Evolutionary conservation across 2,113 vertebrate species (phyloP), one percentile per base, ranked within the genome.

Genomic region (Heloderma charlesbogerti): DNA sequence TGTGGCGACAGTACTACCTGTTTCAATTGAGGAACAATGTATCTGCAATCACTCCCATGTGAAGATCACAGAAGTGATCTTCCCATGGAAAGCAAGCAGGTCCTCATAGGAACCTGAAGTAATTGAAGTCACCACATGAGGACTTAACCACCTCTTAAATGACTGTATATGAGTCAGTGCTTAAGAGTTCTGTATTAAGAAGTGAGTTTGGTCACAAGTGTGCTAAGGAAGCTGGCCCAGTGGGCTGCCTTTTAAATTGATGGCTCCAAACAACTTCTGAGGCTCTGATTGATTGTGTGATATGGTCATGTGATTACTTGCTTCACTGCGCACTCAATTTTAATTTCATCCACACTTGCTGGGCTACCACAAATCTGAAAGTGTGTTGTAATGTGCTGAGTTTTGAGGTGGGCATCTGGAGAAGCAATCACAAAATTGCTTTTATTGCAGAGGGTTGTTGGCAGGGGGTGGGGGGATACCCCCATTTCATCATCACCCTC

Each of bases 301-400:
- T 63, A 27, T 9, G 40, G 20, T 82, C 29, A 54, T 85, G 29
- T n/a, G 34, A 77, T 51, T 67, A 66, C 54, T 57, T 87, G 34
- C 67, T 51, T 60, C 25, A 78, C 37, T 77, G 57, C 54, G 12
- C 37, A 78, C 40, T 57, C 86, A 66, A 78, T 45, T 45, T 45
- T 63, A 88, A 88, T 66, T 88, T 80, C 34, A 88, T 79, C 31
- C 60, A n/a, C 18, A n/a, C 79, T 79, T 88, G 25, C 60, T 40
- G 40, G 37, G 51, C 34, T 34, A n/a, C 43, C 72, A n/a, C 72
- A 85, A 51, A 27, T 77, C 57, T 66, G 34, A 67, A 72, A 57
- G 80, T 66, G 45, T 66, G 40, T 43, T 79, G 72, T 31, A 67
- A 8, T 40, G 2, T 75, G n/a, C 81, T 75, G 29, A 84, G 15